Base-by-base conservation (phyloP, 1,140 invertebrate species). In the Rhopalosiphum padi region DNA sequence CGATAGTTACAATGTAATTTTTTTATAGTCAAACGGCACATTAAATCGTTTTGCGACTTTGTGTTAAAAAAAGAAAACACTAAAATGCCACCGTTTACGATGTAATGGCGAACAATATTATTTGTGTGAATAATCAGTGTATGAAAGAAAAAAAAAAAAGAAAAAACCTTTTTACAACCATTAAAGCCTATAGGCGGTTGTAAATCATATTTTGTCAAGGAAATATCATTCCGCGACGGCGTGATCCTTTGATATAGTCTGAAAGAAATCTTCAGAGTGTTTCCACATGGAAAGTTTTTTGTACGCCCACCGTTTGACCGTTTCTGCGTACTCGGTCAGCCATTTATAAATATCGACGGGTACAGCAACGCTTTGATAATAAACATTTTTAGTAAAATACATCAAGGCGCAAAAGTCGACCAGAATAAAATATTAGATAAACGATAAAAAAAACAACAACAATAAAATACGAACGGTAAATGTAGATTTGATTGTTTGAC, bases 11-110 rank as follows among this genome's bases (percentile, higher is more conserved):
- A 93, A 93, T 86, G 91, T 93, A 41, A 86, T 85, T 86, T 93
- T 53, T 88, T 43, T 85, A 86, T 93, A 86, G 91, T 51, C 85
- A 37, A 53, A 92, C 77, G 82, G 91, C 46, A 93, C 91, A 93
- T 93, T 86, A 93, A 93, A 93, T 55, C 9, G 89, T 90, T 90
- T 85, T 85, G 91, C 35, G 91, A 93, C 91, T 93, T 86, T 93
- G 91, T 85, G 91, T 86, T 93, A 86, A 53, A 93, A 93, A 93
- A 93, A 93, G 82, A 93, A 93, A 93, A 37, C 48, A 93, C 77
- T 93, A 93, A 93, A 93, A 86, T 30, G 91, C 77, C 82, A 37
- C 35, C 82, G 91, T 93, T 93, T 51, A 93, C 82, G 82, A 86
- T 11, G 41, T 41, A 83, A 85, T 22, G 91, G 77, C 82, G 25